A percentile compares a stretch with the other conserved stretches of the same genome.
Evolutionary conservation across 2,797 vertebrate species (phyloP).

Genomic region (Fundulus diaphanus): DNA sequence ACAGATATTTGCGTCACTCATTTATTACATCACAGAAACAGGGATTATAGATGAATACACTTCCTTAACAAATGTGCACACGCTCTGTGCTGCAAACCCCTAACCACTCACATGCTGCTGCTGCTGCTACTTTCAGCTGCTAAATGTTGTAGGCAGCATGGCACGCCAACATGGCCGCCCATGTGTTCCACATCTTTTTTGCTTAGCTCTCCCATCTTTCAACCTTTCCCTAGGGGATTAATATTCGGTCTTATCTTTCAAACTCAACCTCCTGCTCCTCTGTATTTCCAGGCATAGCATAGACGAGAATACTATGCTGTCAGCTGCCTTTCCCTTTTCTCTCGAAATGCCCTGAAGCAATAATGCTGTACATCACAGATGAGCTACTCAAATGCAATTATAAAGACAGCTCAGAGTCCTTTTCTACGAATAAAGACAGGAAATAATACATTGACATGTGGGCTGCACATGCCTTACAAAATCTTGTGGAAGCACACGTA

Average conservation of each 20-base stretch:
- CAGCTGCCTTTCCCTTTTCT: conserved; percentile 46
- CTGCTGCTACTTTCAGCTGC: conserved; percentile 21
- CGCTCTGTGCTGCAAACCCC: conserved; percentile 29
- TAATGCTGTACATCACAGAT: conserved; percentile 61
- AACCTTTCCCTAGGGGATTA: conserved; percentile 6
- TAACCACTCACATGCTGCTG: conserved; percentile 9
- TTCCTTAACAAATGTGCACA: conserved; percentile 39
- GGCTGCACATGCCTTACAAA: conserved; percentile 55
- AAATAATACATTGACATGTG: conserved; percentile 62
- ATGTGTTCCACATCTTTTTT: conserved; percentile 42
- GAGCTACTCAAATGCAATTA: conserved; percentile 69
- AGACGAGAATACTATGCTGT: conserved; percentile 25
- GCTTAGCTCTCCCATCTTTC: conserved; percentile 31
- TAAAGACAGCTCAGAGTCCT: conserved; percentile 62
- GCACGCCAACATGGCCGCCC: conserved; percentile 60
- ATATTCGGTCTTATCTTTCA: conserved; percentile 7
- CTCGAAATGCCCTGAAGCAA: conserved; percentile 61
- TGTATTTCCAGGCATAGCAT: conserved; percentile 23
- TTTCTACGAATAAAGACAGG: conserved; percentile 68
- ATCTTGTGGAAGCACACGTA: conserved; percentile 43
- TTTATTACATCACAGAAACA: conserved; percentile 4
- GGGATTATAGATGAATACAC: conserved; percentile 19
- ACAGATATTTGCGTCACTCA: conserved; percentile 16
- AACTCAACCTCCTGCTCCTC: background rate
- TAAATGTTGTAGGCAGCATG: conserved; percentile 37